Percentiles rank a stretch among this genome's conserved stretches.
These are phyloP conservation scores for Halcyon badia DNA, from an alignment of 2,797 vertebrate species.

Conservation along the genomic window DNA sequence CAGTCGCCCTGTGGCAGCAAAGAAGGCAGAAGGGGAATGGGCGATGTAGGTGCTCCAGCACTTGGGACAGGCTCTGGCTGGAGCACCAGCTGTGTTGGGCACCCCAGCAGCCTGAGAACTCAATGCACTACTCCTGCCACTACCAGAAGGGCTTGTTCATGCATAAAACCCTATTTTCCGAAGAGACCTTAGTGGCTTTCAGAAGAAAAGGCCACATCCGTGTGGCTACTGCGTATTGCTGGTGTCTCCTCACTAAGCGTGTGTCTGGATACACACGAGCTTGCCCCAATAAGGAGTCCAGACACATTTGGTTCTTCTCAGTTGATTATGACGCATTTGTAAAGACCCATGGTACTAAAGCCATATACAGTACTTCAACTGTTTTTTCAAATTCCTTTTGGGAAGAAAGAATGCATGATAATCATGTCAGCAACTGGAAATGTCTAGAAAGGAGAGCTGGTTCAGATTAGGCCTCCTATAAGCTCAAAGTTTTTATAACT, in stretches of 20 bases:
- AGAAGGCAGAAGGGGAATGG: not conserved
- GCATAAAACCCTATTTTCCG: not conserved
- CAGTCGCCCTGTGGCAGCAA: not conserved
- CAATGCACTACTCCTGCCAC: not conserved
- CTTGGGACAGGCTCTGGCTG: not conserved
- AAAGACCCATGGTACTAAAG: not conserved
- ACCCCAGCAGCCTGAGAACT: not conserved
- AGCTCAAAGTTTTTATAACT: not conserved
- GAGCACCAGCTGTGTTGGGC: rapidly evolving
- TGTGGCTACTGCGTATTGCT: rapidly evolving
- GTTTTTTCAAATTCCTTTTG: not conserved
- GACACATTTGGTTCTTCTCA: not conserved
- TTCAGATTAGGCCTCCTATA: not conserved
- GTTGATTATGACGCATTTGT: not conserved
- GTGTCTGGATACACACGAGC: not conserved
- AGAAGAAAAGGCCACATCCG: not conserved
- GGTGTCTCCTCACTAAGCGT: not conserved
- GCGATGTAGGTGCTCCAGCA: rapidly evolving
- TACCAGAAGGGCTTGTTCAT: not conserved
- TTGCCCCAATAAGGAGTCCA: not conserved
- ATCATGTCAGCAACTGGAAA: not conserved
- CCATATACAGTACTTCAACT: not conserved
- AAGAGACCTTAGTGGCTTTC: not conserved
- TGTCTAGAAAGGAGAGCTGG: not conserved
- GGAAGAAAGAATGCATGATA: not conserved